Conservation (phyloP, 2,888 invertebrate species). For the Agelastica alni region DNA sequence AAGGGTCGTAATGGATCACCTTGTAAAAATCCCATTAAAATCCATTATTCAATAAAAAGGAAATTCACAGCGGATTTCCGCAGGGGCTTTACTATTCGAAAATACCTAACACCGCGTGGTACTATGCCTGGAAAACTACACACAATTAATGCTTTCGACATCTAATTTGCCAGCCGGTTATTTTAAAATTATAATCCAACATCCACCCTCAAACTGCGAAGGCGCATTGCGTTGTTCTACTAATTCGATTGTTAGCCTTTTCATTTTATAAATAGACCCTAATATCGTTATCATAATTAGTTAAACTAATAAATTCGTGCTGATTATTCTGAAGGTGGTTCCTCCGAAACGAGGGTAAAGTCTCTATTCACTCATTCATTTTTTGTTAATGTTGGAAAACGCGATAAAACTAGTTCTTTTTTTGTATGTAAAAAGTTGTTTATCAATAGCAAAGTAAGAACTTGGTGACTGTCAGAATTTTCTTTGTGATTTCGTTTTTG, state of each 20-base stretch:
- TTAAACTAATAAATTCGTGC: constrained; percentile 1
- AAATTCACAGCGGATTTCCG: constrained; percentile 40
- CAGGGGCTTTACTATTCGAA: constrained; percentile 27
- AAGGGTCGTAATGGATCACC: too few relatives aligned
- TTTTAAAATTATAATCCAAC: constrained; percentile 43
- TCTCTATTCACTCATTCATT: too few relatives aligned
- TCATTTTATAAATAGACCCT: constrained; percentile 17
- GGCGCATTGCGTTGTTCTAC: constrained; percentile 32
- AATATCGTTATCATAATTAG: neutral
- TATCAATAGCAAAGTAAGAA: too few relatives aligned
- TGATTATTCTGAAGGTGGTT: too few relatives aligned
- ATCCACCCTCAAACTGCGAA: constrained; percentile 27
- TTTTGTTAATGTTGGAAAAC: too few relatives aligned
- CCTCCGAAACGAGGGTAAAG: too few relatives aligned
- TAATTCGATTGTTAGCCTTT: constrained; percentile 18
- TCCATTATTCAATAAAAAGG: constrained; percentile 33
- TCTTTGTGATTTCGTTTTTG: too few relatives aligned
- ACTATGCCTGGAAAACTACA: constrained; percentile 40
- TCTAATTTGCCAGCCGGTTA: constrained; percentile 46
- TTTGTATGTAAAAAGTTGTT: too few relatives aligned
- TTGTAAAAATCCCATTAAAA: constrained; percentile 11
- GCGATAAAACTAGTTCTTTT: too few relatives aligned
- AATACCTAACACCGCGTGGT: constrained; percentile 49
- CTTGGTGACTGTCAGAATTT: too few relatives aligned
- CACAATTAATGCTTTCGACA: constrained; percentile 46